phyloP scores from a whole-genome alignment of 2,797 vertebrate genomes.

The Cygnus olor region DNA sequence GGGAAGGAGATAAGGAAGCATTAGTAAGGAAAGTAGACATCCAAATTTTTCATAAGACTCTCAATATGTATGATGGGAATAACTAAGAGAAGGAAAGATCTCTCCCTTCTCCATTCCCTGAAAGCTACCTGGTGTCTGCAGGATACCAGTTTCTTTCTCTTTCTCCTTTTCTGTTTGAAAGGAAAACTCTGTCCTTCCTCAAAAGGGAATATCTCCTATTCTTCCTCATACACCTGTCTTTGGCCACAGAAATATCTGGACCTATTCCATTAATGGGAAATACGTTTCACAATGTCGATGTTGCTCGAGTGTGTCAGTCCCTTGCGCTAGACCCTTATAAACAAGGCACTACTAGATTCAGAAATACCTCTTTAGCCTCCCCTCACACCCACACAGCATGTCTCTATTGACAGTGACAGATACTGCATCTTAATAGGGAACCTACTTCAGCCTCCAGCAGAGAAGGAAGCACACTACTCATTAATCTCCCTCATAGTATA shows the following conservation, averaged over 20 bases:
- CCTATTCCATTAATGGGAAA: background rate
- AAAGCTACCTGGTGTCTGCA: background rate
- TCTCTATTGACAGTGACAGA: conserved; percentile 72
- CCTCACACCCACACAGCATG: conserved; percentile 57
- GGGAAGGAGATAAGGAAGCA: background rate
- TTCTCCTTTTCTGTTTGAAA: background rate
- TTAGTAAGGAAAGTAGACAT: background rate
- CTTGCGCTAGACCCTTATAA: conserved; percentile 26
- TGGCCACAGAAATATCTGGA: background rate
- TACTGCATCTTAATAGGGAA: conserved; percentile 69
- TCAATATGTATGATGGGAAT: fast-evolving
- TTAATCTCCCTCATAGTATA: conserved; percentile 62
- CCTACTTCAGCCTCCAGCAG: conserved; percentile 62
- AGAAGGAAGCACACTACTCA: conserved; percentile 60
- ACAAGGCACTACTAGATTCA: conserved; percentile 33
- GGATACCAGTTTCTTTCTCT: background rate
- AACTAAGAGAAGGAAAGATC: background rate
- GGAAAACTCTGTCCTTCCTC: background rate
- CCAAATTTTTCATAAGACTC: background rate
- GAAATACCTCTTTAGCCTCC: conserved; percentile 57
- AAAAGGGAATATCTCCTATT: background rate
- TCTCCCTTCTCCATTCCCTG: background rate
- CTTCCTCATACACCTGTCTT: background rate
- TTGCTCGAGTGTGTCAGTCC: conserved; percentile 15
- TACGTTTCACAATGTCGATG: background rate